Evolutionary conservation across 2,888 invertebrate genomes (phyloP), one percentile per base, ranked within the genome.

Genomic region (Lissocephala sabroskyi): DNA sequence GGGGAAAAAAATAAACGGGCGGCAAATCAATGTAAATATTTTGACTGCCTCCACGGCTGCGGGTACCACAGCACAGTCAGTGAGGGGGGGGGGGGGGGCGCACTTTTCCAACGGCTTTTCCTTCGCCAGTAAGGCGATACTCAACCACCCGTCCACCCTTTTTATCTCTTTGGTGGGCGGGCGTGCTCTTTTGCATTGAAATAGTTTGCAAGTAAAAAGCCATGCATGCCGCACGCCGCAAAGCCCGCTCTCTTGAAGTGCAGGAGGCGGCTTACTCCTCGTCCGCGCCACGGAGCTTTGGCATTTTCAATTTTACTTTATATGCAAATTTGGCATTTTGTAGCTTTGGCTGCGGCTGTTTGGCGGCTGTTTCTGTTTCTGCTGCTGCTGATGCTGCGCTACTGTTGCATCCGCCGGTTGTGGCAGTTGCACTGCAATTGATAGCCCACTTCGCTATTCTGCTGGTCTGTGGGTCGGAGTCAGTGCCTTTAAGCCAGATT

Each of bases 231-330:
- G 33, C 33, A 33, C 13, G n/a, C 14, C 13, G 13, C 33, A 29
- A 29, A 33, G 33, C 14, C 33, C 4, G 13, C 3, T 10, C 13
- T n/a, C 17, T 18, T 36, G 18, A 16, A 36, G 3, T 36, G 36
- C 37, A 4, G 37, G 10, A 10, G 59, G 61, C 52, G 64, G 18
- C 23, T 43, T 18, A 37, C 14, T 28, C 3, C 26, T 40, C 26
- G 6, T 40, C 9, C 14, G 29, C 14, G 13, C 26, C 26, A 23
- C 23, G 4, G 46, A 58, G 54, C 59, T 59, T 47, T 56, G 70
- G 74, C 65, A 74, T 76, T 68, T 76, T 77, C 78, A 74, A 70
- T 77, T 77, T 70, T 77, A 70, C 77, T 70, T 77, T 70, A 77
- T 70, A 70, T 70, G 70, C 70, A 70, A 70, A 70, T 70, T 77